Conservation (phyloP, 2,888 invertebrate genomes). For the Eupithecia inturbata region DNA sequence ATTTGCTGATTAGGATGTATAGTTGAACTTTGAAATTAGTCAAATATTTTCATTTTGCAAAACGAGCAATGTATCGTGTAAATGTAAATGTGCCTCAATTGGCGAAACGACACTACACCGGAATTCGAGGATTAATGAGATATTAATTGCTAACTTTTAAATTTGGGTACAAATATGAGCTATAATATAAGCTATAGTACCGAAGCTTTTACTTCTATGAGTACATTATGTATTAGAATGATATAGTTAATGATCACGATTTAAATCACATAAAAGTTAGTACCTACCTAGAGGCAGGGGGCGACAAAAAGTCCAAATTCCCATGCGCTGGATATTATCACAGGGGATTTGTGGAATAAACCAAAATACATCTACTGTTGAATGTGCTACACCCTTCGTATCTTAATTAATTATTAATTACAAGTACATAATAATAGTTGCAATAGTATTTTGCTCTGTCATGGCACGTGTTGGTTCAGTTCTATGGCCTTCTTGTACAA, state of each 20-base stretch:
- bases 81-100: background rate
- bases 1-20: no score
- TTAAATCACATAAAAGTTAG: no score
- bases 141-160: no score
- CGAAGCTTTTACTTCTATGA: no score
- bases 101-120: no score
- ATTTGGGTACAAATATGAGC: no score
- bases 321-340: background rate
- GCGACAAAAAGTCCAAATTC: background rate
- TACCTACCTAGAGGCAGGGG: no score
- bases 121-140: no score
- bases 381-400: background rate
- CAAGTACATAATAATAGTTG: background rate
- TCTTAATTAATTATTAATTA: background rate
- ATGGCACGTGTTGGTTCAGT: slow-evolving; percentile 8
- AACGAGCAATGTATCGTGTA: background rate
- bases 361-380: background rate
- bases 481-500: slow-evolving; percentile 43
- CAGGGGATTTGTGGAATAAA: background rate
- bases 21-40: background rate
- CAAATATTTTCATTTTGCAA: background rate
- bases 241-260: no score
- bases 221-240: no score
- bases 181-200: no score
- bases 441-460: background rate